A percentile compares a stretch with the other conserved stretches of the same genome.
These are phyloP conservation scores for Fragum whitleyi DNA, from an alignment of 2,888 invertebrate species.

Conservation along the genomic window DNA sequence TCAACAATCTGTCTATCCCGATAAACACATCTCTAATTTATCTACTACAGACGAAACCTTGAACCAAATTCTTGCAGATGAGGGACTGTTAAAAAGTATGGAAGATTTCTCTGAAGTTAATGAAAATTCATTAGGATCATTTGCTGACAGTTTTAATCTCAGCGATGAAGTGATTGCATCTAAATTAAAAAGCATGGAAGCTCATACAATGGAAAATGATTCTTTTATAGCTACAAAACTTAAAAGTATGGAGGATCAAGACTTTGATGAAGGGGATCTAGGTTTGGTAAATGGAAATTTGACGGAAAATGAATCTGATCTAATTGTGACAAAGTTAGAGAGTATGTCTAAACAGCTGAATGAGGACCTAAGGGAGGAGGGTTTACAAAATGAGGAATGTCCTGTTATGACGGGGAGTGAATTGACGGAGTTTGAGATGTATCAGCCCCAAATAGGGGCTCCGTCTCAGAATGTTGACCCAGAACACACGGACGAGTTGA, in stretches of 20 bases:
- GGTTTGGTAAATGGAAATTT: neutral
- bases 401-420: neutral
- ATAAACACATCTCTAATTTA: slow-evolving; percentile 2
- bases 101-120: neutral
- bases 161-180: slow-evolving; percentile 18
- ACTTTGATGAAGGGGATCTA: neutral
- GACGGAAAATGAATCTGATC: neutral
- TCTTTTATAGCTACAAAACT: slow-evolving; percentile 7
- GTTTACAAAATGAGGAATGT: neutral
- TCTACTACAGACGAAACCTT: neutral
- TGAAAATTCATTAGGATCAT: neutral
- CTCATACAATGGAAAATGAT: slow-evolving; percentile 9
- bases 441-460: slow-evolving; percentile 6
- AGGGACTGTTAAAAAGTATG: slow-evolving; percentile 13
- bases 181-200: slow-evolving; percentile 17
- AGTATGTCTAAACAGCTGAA: slow-evolving; percentile 8
- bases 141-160: slow-evolving; percentile 6
- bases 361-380: neutral
- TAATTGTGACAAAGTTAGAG: neutral
- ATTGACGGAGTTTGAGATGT: slow-evolving; percentile 13
- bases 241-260: neutral
- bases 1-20: neutral
- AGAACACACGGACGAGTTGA: neutral
- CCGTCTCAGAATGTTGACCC: neutral
- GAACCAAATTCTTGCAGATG: neutral